Conservation (phyloP, 2,888 invertebrate species). For the Pyrrhosoma nymphula region DNA sequence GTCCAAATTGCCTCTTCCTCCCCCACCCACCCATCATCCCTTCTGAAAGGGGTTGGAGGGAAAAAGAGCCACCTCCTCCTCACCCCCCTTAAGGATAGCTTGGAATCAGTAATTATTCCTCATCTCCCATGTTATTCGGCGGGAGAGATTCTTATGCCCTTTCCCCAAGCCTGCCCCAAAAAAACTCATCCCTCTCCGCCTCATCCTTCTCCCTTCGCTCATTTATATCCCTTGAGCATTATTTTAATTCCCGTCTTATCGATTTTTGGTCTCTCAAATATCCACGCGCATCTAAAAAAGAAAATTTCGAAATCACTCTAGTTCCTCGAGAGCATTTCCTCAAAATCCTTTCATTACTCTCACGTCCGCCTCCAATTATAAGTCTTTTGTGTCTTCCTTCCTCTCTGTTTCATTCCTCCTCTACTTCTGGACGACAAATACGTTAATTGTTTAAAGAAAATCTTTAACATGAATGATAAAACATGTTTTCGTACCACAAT, state of each 20-base stretch:
- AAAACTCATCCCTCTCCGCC: background rate
- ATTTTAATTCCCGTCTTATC: background rate
- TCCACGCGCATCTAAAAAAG: background rate
- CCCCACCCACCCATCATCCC: background rate
- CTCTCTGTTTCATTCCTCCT: too few species aligned
- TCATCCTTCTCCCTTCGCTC: background rate
- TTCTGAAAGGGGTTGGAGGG: background rate
- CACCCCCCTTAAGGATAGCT: background rate
- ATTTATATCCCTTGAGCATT: background rate
- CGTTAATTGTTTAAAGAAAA: too few species aligned
- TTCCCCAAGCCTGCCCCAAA: background rate
- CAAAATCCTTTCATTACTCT: background rate
- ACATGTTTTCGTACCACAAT: too few species aligned
- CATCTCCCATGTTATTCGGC: background rate
- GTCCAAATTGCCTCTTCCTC: slow-evolving; percentile 42
- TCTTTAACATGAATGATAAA: too few species aligned
- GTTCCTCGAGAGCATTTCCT: background rate
- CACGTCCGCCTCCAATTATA: background rate
- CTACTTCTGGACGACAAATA: too few species aligned
- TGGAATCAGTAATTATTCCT: slow-evolving; percentile 19
- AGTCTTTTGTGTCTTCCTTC: too few species aligned
- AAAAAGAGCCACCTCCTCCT: background rate
- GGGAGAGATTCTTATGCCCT: background rate
- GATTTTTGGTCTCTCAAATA: background rate
- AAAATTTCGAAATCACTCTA: background rate